Evolutionary conservation across 2,888 invertebrate species (phyloP), one percentile per base, ranked within the genome.

Genomic region (Acleris emargana): DNA sequence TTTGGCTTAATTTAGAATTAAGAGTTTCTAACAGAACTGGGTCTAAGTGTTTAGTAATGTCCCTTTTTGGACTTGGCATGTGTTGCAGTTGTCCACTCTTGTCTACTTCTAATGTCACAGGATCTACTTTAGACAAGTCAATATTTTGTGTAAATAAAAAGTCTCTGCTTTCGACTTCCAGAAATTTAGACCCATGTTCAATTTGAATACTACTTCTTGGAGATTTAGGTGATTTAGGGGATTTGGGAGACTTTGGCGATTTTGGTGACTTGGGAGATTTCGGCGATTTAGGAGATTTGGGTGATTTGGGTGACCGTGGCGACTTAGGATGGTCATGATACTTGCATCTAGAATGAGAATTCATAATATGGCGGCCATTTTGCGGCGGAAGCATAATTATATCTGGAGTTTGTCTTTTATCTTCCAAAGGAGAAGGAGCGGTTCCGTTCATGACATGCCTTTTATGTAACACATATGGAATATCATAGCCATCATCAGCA

Each of bases 381-480:
- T 90, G 91, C 1, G 91, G 88, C 3, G 91, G 89, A 58, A 91
- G 77, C 82, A 88, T 90, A 52, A 91, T 83, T 11, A 91, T 91
- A 75, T 93, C 93, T 5, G 92, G 91, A 9, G 87, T 88, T 42
- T 82, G 87, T 59, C 87, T 86, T 57, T 82, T 84, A 67, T 88
- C 93, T 49, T 93, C 93, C 57, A 91, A 86, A 4, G 94, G 93
- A 0, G 94, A 93, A 0, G 95, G 94, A 0, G 96, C 96, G 0
- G 97, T 97, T 0, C 97, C 97, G 79, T 97, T 97, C 95, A 97
- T 96, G 1, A 97, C 94, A 79, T 97, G 97, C 4, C 97, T 93
- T 79, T 97, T 97, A 80, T 97, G 97, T 58, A 97, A 88, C 6
- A 96, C 96, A 76, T 97, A 97, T 0, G 97, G 96, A 79, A 97